Percentiles rank a stretch among this genome's conserved stretches.
Evolutionary conservation across 2,797 vertebrate genomes (phyloP).

Genomic region (Enteromius unitaeniatus): DNA sequence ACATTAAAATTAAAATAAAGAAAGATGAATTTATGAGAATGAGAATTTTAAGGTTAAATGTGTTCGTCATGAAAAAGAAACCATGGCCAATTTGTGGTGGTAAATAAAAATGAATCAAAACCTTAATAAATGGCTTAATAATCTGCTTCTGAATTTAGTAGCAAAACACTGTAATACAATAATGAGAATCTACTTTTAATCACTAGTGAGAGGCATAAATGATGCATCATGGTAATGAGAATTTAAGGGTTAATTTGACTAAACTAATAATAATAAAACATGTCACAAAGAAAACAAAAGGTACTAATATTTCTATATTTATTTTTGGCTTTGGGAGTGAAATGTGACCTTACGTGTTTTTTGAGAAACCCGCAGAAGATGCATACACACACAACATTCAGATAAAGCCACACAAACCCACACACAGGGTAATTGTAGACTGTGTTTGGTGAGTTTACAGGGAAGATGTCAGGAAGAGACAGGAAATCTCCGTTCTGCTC

Average conservation of each 20-base stretch:
- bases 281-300: neutral
- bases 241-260: neutral
- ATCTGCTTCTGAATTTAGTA: neutral
- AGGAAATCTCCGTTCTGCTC: conserved; percentile 72
- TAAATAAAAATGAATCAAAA: neutral
- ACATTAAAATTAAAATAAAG: neutral
- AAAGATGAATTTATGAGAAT: neutral
- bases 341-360: neutral
- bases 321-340: neutral
- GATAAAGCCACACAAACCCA: conserved; percentile 10
- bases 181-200: neutral
- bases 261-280: neutral
- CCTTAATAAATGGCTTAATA: neutral
- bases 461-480: conserved; percentile 72
- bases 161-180: neutral
- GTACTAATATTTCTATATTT: neutral
- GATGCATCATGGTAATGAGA: neutral
- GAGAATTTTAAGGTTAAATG: neutral
- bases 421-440: conserved; percentile 72
- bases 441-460: conserved; percentile 73
- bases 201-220: neutral
- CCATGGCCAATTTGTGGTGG: neutral
- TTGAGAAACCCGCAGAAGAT: no score
- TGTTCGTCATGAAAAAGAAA: neutral
- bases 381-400: conserved; percentile 18